A percentile compares a stretch with the other conserved stretches of the same genome.
phyloP scores from a whole-genome alignment of 2,113 vertebrate genomes.

The Seriola dumerili region DNA sequence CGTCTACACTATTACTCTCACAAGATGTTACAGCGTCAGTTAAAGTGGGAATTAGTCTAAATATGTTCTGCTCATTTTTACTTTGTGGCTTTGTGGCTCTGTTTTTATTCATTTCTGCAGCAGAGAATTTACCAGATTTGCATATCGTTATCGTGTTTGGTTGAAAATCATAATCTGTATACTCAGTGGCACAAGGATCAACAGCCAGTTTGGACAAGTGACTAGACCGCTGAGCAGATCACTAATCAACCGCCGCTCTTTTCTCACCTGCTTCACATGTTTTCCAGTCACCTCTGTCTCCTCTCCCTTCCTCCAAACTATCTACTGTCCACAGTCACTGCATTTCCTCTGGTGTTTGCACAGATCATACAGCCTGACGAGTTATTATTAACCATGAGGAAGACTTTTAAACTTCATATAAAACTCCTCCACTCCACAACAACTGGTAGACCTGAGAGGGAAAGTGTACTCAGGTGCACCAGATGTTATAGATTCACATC shows the following conservation, averaged over 20 bases:
- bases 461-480: not conserved
- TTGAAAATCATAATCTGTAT: too few species aligned
- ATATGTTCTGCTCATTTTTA: not conserved
- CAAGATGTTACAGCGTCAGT: not conserved
- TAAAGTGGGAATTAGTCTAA: not conserved
- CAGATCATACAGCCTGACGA: not conserved
- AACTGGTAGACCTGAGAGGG: not conserved
- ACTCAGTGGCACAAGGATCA: not conserved
- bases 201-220: not conserved
- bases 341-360: too few species aligned
- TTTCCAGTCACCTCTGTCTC: not conserved
- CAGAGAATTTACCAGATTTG: not conserved
- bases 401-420: not conserved
- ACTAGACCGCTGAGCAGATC: not conserved
- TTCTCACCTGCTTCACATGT: not conserved
- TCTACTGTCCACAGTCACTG: not conserved
- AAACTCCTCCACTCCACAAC: not conserved
- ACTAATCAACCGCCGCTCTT: not conserved
- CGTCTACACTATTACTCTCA: too few species aligned
- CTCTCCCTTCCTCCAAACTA: not conserved
- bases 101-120: not conserved
- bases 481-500: too few species aligned
- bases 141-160: too few species aligned
- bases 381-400: not conserved
- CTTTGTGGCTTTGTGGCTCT: not conserved